A percentile compares a stretch with the other conserved stretches of the same genome.
Conservation (phyloP, 2,888 invertebrate genomes). For the Cenopis cana region DNA sequence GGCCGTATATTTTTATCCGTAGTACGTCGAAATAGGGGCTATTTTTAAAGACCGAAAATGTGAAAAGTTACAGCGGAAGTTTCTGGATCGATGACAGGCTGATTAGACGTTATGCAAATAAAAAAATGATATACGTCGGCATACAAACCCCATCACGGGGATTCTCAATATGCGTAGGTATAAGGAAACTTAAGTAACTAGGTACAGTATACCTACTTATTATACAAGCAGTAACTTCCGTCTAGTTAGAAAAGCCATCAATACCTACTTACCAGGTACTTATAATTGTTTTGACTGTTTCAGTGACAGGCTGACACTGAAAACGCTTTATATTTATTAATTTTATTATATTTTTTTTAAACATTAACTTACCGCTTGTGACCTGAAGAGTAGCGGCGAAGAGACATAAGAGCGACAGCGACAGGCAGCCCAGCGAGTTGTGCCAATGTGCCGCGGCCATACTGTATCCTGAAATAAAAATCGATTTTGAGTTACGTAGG, state of each 20-base stretch:
- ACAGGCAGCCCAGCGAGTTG: slow-evolving; percentile 92
- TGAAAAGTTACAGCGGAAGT: not conserved
- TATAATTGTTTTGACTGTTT: not conserved
- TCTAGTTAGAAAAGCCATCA: not conserved
- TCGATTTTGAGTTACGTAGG: too few relatives aligned
- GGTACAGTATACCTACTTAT: too few relatives aligned
- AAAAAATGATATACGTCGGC: not conserved
- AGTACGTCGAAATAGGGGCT: not conserved
- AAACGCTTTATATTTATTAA: not conserved
- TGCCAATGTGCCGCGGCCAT: slow-evolving; percentile 94
- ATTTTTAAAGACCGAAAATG: not conserved
- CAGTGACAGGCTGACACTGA: not conserved
- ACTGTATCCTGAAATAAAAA: slow-evolving; percentile 88
- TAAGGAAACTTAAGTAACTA: too few relatives aligned
- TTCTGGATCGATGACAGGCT: not conserved
- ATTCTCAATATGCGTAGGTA: not conserved
- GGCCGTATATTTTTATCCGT: not conserved
- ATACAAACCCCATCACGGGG: not conserved
- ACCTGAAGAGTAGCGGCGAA: slow-evolving; percentile 90
- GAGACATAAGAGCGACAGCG: slow-evolving; percentile 90
- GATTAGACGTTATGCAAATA: not conserved
- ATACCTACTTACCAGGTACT: not conserved
- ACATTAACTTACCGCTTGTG: slow-evolving; percentile 88
- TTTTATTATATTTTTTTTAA: too few relatives aligned
- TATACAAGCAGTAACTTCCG: too few relatives aligned